Conservation (phyloP, 2,113 vertebrate genomes). For the Ammodytes dubius region DNA sequence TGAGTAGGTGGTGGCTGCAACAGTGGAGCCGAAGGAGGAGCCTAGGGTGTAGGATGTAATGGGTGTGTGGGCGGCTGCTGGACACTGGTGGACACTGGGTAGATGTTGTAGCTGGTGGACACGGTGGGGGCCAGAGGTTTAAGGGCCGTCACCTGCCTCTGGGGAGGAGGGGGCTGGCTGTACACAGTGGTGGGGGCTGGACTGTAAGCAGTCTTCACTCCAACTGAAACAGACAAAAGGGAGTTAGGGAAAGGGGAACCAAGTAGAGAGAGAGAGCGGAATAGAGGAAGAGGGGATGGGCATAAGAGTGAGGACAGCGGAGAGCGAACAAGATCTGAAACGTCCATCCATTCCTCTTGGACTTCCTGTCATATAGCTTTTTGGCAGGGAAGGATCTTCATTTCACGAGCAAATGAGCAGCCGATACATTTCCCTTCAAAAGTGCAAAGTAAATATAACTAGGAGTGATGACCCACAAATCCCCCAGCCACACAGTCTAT, state of each 20-base stretch:
- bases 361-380: conserved; percentile 12
- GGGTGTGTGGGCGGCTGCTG: conserved; percentile 76
- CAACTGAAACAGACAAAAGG: conserved; percentile 56
- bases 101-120: conserved; percentile 82
- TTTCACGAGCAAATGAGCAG: conserved; percentile 20
- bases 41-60: conserved; percentile 82
- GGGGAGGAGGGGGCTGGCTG: conserved; percentile 79
- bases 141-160: conserved; percentile 78
- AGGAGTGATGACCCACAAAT: conserved; percentile 3
- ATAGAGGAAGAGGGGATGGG: neutral
- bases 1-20: conserved; percentile 77
- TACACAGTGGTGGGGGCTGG: conserved; percentile 73
- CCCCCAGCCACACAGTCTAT: neutral
- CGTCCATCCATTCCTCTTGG: neutral
- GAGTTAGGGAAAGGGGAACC: neutral
- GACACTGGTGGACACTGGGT: conserved; percentile 74
- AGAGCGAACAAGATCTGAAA: conserved; percentile 23
- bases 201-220: conserved; percentile 79
- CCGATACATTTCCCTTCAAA: conserved; percentile 15
- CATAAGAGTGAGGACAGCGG: neutral
- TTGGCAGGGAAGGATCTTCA: conserved; percentile 17
- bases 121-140: conserved; percentile 75
- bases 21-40: conserved; percentile 79
- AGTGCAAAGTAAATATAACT: conserved; percentile 6
- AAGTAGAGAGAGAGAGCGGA: neutral